phyloP scores from a whole-genome alignment of 2,113 vertebrate species.

The Apaloderma vittatum region DNA sequence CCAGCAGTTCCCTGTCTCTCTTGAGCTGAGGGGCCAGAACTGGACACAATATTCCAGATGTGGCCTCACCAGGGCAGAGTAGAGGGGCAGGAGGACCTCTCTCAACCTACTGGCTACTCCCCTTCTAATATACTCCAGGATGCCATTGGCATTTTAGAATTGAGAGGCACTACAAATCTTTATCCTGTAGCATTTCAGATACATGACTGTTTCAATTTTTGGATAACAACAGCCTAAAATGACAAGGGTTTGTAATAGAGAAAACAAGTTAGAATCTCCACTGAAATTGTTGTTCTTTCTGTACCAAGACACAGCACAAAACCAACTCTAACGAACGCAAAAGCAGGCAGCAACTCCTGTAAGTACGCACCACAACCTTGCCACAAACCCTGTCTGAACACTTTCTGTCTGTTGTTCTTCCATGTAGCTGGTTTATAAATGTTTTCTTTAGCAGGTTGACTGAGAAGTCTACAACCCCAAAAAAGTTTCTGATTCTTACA shows the following conservation, averaged over 20 bases:
- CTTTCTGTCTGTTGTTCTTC: rapidly evolving
- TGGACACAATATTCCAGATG: no score
- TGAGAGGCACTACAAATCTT: not conserved
- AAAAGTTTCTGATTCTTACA: not conserved
- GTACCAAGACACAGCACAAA: not conserved
- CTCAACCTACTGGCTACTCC: no score
- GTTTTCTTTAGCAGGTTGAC: not conserved
- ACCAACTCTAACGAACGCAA: not conserved
- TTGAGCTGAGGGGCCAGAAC: no score
- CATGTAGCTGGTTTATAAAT: not conserved
- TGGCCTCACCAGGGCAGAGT: no score
- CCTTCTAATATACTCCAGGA: no score
- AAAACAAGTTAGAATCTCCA: not conserved
- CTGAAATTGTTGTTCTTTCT: not conserved
- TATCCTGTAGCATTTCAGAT: not conserved
- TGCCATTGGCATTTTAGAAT: no score
- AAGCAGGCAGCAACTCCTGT: not conserved
- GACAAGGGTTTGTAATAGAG: not conserved
- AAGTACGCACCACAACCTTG: not conserved
- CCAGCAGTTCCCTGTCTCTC: no score
- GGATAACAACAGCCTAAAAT: not conserved
- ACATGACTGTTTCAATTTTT: not conserved
- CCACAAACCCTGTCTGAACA: not conserved
- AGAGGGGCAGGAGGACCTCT: no score
- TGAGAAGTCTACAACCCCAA: not conserved